Base-by-base conservation (phyloP, 2,113 vertebrate species). In the Recurvirostra avosetta region DNA sequence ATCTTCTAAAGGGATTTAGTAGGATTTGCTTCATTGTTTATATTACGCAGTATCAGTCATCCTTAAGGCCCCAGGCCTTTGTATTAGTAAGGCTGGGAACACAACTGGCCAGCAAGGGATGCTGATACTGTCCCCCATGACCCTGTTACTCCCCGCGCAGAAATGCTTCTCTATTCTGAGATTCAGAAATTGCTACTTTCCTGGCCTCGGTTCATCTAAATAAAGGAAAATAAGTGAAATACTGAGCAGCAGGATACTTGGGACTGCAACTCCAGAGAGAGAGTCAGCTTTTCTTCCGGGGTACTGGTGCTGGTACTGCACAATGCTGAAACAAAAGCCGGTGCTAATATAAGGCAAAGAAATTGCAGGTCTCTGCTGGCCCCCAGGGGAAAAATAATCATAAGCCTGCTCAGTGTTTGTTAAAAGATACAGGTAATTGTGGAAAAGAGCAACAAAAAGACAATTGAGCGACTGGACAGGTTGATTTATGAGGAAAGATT, bases 401-500 rank as follows among this genome's bases (percentile, higher is more conserved):
- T 61, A 92, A 84, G 43, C 49, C 32, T 84, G 49, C 36, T 84
- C 94, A 71, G 25, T 78, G 70, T 88, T 92, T 78, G 30, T 84
- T 80, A 94, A 87, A 95, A 96, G 65, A 73, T 58, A 72, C 7
- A 84, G 73, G 70, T 92, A 94, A 93, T 83, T 86, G 85, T 80
- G 78, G 76, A 88, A 95, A 94, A 94, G 40, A 86, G 67, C 71
- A 90, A 94, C 81, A 90, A 86, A 94, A 96, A 93, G 86, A 96
- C 86, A 94, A 92, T 6, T 86, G 90, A 93, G 70, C 6, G 3
- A 36, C 68, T 78, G 53, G 79, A 70, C 62, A 95, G 36, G 56
- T 88, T 97, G 97, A 97, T 96, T 97, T 97, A 97, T 85, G 95
- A 92, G 59, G 58, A 72, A 96, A 97, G 95, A 96, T 97, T 95